Evolutionary conservation across 2,888 invertebrate genomes (phyloP).

Genomic region (Drosophila paranaensis): DNA sequence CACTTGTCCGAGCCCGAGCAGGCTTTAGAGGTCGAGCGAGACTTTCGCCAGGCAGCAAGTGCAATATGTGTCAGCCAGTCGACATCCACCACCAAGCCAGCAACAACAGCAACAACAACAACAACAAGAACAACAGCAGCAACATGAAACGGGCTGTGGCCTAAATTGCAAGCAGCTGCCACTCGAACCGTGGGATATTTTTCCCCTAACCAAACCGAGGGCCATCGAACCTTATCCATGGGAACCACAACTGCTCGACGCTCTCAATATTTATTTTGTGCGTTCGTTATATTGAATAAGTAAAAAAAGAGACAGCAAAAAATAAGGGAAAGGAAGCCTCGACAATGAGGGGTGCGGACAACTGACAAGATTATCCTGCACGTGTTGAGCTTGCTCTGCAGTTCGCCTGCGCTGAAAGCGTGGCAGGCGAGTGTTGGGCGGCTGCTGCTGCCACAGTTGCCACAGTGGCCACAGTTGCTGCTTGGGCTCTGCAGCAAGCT

Average conservation of each 20-base stretch:
- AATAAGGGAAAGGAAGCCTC: slow-evolving; percentile 47
- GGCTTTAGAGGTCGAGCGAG: slow-evolving; percentile 48
- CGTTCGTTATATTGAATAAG: slow-evolving; percentile 72
- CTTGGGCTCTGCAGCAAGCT: slow-evolving; percentile 38
- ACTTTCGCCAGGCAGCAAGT: slow-evolving; percentile 69
- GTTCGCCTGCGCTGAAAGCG: slow-evolving; percentile 65
- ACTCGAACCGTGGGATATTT: slow-evolving; percentile 83
- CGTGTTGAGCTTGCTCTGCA: slow-evolving; percentile 73
- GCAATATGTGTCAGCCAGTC: slow-evolving; percentile 70
- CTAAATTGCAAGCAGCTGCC: slow-evolving; percentile 84
- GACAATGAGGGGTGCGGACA: slow-evolving; percentile 53
- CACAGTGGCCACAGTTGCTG: slow-evolving; percentile 14
- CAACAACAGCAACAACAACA: slow-evolving; percentile 32
- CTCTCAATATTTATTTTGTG: slow-evolving; percentile 81
- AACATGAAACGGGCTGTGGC: slow-evolving; percentile 73
- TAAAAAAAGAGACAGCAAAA: slow-evolving; percentile 33
- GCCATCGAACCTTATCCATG: slow-evolving; percentile 80
- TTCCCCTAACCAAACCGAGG: slow-evolving; percentile 72
- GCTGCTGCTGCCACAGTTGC: slow-evolving; percentile 34
- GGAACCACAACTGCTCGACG: slow-evolving; percentile 83
- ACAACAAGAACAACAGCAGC: slow-evolving; percentile 33
- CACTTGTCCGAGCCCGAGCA: slow-evolving; percentile 42
- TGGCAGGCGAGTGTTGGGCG: slow-evolving; percentile 71
- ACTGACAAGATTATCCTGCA: slow-evolving; percentile 75
- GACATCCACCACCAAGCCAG: slow-evolving; percentile 45